Evolutionary conservation across 2,888 invertebrate species (phyloP).

Genomic region (Nomada ruficornis): DNA sequence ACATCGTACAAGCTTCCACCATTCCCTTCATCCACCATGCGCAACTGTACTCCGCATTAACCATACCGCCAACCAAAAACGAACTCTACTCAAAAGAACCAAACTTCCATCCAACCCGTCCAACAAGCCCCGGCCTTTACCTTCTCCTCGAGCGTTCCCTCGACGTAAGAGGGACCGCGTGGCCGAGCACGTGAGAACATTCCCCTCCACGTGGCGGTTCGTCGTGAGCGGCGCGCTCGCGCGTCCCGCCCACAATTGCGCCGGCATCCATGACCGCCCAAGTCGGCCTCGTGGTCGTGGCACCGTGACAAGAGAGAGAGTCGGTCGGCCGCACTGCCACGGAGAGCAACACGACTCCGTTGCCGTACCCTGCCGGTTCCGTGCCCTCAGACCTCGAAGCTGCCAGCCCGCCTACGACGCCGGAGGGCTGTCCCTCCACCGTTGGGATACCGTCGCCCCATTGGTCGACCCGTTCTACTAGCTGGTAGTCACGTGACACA

Average conservation of each 20-base stretch:
- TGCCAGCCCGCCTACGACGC: constrained; percentile 83
- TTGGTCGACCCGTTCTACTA: constrained; percentile 74
- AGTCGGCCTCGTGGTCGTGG: constrained; percentile 73
- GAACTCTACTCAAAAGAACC: neutral
- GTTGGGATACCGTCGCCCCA: constrained; percentile 79
- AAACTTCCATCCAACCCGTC: constrained; percentile 4
- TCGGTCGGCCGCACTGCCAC: constrained; percentile 80
- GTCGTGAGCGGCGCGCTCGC: constrained; percentile 76
- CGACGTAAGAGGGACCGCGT: constrained; percentile 75
- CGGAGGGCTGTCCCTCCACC: constrained; percentile 83
- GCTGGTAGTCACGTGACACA: constrained; percentile 77
- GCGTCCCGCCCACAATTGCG: constrained; percentile 82
- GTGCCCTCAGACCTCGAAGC: constrained; percentile 62
- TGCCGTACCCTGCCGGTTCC: constrained; percentile 60
- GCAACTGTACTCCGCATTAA: neutral
- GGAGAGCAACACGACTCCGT: constrained; percentile 13
- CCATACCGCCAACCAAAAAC: neutral
- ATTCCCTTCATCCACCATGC: neutral
- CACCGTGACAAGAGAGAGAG: constrained; percentile 69
- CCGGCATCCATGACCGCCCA: constrained; percentile 78
- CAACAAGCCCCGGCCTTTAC: constrained; percentile 40
- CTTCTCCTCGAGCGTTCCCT: constrained; percentile 35
- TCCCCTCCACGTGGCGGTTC: constrained; percentile 72
- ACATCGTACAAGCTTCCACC: too few relatives aligned
- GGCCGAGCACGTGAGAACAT: constrained; percentile 81